Evolutionary conservation across 2,888 invertebrate genomes (phyloP).

Genomic region (Ophraella communa): DNA sequence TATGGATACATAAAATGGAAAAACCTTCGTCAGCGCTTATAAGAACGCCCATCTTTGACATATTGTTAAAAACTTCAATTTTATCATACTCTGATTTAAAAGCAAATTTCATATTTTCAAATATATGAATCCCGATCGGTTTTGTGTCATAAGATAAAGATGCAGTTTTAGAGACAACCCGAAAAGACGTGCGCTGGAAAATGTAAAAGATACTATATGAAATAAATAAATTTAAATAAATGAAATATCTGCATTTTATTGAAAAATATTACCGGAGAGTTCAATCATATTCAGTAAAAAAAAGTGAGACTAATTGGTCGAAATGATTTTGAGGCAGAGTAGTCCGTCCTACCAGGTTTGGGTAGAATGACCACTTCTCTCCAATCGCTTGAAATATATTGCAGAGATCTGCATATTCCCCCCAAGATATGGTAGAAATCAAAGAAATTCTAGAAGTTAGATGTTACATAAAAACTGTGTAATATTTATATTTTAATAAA

Average conservation of each 20-base stretch:
- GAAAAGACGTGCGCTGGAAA: conserved; percentile 18
- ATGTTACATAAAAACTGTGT: no score
- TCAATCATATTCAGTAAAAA: conserved; percentile 27
- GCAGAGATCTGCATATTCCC: no score
- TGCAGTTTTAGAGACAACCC: conserved; percentile 13
- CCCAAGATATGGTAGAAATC: no score
- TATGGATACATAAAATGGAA: no score
- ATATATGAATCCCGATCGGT: conserved; percentile 27
- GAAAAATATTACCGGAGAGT: conserved; percentile 31
- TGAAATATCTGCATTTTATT: conserved; percentile 23
- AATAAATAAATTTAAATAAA: conserved; percentile 31
- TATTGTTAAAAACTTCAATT: conserved; percentile 7
- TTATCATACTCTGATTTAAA: conserved; percentile 12
- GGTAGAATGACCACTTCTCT: no score
- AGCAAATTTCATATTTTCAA: conserved; percentile 23
- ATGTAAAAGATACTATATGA: conserved; percentile 25
- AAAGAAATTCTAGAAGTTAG: no score
- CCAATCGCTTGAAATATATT: no score
- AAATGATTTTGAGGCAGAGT: no score
- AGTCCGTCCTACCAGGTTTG: no score
- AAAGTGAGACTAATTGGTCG: no score
- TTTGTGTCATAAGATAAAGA: conserved; percentile 25
- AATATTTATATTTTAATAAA: no score
- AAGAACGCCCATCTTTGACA: not conserved
- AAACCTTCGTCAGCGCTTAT: no score